Base-by-base conservation (phyloP, 1,140 invertebrate species). In the Lucilia cuprina region DNA sequence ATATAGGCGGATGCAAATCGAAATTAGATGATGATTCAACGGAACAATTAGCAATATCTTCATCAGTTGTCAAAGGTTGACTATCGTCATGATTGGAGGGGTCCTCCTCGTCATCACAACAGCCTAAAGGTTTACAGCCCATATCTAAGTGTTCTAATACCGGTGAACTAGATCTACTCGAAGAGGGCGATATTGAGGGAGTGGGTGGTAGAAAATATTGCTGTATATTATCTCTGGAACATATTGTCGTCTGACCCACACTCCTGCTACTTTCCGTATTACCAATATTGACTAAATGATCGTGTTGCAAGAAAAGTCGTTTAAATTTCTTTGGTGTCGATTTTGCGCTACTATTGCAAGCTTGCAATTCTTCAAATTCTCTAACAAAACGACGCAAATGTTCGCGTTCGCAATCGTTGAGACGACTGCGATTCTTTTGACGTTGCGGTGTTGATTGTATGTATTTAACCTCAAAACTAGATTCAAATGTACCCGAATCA, bases 391-490 rank as follows among this genome's bases (percentile, higher is more conserved):
- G 83, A 14, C 84, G 83, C 82, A 91, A 82, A 55, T 87, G 85
- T 83, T 91, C 89, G 13, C 89, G 89, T 82, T 91, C 89, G 80
- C 89, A 83, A 35, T 90, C 89, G 30, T 88, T 90, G 78, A 90
- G 84, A 82, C 88, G 89, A 19, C 87, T 88, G 85, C 88, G 89
- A 17, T 87, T 84, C 1, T 70, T 75, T 30, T 84, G n/a, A 1
- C 65, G 78, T 25, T 65, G 50, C 2, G 85, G 85, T 35, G 77
- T 84, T 8, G 83, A 47, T 25, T 87, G 87, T 3, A 91, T 89
- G 12, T 87, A 82, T 77, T 91, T 91, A 77, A 91, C 86, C 84
- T 91, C 90, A 49, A 91, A 89, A 86, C 89, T 91, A 84, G 88
- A 86, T 78, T 91, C 90, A 65, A 91, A 91, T 85, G 86, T 88